Evolutionary conservation across 2,888 invertebrate genomes (phyloP).

Genomic region (Aelia acuminata): DNA sequence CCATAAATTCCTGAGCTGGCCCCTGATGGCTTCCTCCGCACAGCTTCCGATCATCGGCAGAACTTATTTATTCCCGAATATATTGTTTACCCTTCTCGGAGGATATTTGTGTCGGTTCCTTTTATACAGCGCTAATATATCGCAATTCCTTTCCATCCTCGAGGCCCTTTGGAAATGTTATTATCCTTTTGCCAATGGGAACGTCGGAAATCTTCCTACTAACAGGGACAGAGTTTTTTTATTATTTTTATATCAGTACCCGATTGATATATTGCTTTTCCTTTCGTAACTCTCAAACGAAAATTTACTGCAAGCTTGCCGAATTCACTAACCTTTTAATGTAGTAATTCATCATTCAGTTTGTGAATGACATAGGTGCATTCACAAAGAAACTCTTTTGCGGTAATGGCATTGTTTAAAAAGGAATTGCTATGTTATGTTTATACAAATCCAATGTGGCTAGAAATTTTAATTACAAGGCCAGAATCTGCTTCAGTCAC

Average conservation of each 20-base stretch:
- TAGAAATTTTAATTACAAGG: no score
- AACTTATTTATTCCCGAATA: slow-evolving; percentile 32
- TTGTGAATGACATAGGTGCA: no score
- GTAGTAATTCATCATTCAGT: no score
- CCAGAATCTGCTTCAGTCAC: no score
- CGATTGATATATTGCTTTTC: not conserved
- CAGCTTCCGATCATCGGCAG: not conserved
- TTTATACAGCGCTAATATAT: slow-evolving; percentile 12
- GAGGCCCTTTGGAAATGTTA: not conserved
- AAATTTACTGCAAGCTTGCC: no score
- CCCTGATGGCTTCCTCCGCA: slow-evolving; percentile 35
- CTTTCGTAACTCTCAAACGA: no score
- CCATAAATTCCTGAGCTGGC: slow-evolving; percentile 4
- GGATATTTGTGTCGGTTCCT: not conserved
- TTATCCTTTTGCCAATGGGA: not conserved
- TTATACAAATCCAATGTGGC: no score
- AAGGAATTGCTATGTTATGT: no score
- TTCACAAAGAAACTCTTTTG: no score
- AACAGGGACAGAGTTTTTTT: not conserved
- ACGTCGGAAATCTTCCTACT: not conserved
- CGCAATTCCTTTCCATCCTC: not conserved
- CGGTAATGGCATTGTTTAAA: no score
- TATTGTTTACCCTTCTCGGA: not conserved
- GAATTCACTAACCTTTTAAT: no score
- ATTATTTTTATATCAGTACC: not conserved